Base-by-base conservation (phyloP, 2,888 invertebrate species). In the Masnerella sp. region DNA sequence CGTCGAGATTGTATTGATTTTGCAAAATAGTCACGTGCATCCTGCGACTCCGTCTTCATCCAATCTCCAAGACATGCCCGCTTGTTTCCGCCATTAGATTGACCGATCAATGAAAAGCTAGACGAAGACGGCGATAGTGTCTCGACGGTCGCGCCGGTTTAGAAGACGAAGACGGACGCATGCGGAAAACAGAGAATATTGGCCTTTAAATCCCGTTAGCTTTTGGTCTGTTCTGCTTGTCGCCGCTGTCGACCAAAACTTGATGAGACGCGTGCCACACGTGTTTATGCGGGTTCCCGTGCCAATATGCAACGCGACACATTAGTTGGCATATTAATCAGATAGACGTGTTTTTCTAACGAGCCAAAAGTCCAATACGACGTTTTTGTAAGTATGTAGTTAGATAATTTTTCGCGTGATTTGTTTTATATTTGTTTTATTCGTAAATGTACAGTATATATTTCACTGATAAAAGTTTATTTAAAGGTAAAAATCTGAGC, bases 201-300 rank as follows among this genome's bases (percentile, higher is more conserved):
- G 84, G 77, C 77, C 80, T 34, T 84, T 83, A 84, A 85, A 85
- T 86, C 82, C 86, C 84, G 84, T 84, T 84, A 84, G 75, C 51
- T 68, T 73, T 38, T 38, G 7, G 65, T 64, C 59, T 38, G 70
- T 56, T 59, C 56, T 47, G 40, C 61, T 70, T 69, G 65, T 34
- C n/a, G 34, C 7, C 22, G 11, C n/a, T 30, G 56, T 45, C 65
- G 49, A 69, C 69, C 75, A 47, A 59, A 69, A 77, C 70, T 75
- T 76, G 75, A 77, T 64, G 72, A 75, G 78, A 77, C 78, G 80
- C 78, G 80, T 80, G 80, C 78, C 79, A 51, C 74, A 62, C 75
- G 82, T 40, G 54, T 76, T 81, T 73, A 80, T 81, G 80, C 79
- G 82, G 80, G 81, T 74, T 77, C 75, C 74, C 74, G 58, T 64